A percentile compares a stretch with the other conserved stretches of the same genome.
These are phyloP conservation scores for Propithecus coquereli DNA, from an alignment of 2,113 vertebrate species.

Conservation along the genomic window DNA sequence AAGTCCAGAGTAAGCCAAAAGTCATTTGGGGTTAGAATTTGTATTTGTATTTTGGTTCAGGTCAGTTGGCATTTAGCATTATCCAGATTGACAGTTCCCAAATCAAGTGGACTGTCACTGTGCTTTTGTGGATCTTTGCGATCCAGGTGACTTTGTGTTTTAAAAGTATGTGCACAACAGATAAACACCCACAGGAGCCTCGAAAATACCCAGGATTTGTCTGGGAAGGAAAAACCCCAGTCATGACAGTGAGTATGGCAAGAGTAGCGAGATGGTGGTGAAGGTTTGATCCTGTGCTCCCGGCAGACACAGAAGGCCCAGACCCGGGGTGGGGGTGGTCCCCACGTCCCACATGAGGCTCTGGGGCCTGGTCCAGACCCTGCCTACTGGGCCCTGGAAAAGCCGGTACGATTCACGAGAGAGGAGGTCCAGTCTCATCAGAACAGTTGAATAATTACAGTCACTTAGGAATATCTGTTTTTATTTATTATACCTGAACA, in stretches of 20 bases:
- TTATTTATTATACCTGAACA: rapidly evolving
- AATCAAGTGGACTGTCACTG: not conserved
- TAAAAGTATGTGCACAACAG: rapidly evolving
- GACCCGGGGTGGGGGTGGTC: no score
- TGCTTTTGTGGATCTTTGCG: not conserved
- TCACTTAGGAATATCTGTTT: rapidly evolving
- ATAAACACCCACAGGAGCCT: not conserved
- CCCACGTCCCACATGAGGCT: not conserved
- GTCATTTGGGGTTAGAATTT: not conserved
- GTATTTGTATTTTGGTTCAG: not conserved
- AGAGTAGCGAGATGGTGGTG: rapidly evolving
- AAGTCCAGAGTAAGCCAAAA: not conserved
- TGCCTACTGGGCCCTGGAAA: not conserved
- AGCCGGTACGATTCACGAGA: not conserved
- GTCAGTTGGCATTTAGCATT: not conserved
- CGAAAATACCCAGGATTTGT: no score
- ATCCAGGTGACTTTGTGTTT: not conserved
- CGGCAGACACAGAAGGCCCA: rapidly evolving
- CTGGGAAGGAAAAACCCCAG: not conserved
- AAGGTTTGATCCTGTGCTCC: not conserved
- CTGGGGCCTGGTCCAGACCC: no score
- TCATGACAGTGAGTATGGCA: rapidly evolving
- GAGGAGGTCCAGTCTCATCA: not conserved
- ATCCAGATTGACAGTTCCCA: not conserved
- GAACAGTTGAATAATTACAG: no score